Base-by-base conservation (phyloP, 2,888 invertebrate species). In the Cryptophagus acutangulus region DNA sequence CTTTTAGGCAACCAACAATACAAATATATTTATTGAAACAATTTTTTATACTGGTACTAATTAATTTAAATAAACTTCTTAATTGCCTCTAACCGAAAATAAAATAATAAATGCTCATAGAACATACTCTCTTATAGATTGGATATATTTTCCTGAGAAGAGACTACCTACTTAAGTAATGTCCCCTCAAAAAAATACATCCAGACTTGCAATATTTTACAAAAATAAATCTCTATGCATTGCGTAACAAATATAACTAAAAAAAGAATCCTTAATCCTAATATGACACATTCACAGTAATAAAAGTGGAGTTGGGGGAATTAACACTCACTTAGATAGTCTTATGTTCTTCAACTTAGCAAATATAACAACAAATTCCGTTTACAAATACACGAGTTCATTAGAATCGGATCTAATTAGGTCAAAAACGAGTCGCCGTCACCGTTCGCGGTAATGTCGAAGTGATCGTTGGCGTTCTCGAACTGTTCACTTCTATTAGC, bases 341-440 rank as follows among this genome's bases (percentile, higher is more conserved):
- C 12, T 26, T 26, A 3, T 26, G 26, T 26, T 26, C n/a, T n/a
- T 26, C 26, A 26, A 20, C 6, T 20, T 48, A 43, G 44, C 33
- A 38, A 38, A 41, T 41, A 34, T 45, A 49, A 47, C 3, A 48
- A 44, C 46, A 33, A 43, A 48, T 49, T 51, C 49, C 41, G 47
- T 55, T 59, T 62, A 63, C 54, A 63, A 58, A 56, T 61, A 63
- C 41, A 59, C 57, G 49, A 63, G 54, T 48, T 59, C 62, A 43
- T 56, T 49, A 30, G 44, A 51, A 41, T 55, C 43, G 45, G 43
- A 53, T 39, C 54, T 67, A 65, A 65, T 55, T 64, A 59, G 69
- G 71, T 71, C 71, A 71, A 65, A 71, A 71, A 41, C 71, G 61
- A 49, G 71, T 71, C 36, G 71, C 70, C n/a, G 68, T 68, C 17